Percentiles rank a stretch among this genome's conserved stretches.
Conservation (phyloP, 2,797 vertebrate species). For the Choloepus didactylus region DNA sequence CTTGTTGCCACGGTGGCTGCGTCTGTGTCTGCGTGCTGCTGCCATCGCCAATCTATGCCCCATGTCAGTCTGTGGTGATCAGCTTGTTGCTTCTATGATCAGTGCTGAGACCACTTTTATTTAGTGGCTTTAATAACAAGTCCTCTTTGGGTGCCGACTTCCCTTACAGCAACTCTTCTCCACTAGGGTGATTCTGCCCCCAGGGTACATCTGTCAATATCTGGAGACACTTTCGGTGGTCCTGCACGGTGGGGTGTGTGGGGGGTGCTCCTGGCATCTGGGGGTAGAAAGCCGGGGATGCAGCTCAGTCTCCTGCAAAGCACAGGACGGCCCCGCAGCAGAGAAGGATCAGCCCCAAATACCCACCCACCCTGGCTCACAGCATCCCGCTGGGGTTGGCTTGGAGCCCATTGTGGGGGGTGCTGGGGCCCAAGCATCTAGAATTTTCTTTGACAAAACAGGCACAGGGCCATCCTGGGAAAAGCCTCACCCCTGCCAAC, state of each 20-base stretch:
- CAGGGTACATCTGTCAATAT: not conserved
- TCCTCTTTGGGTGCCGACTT: not conserved
- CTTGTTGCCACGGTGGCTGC: no score
- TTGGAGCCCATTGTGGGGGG: rapidly evolving
- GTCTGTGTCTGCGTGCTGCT: no score
- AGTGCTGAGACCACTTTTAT: not conserved
- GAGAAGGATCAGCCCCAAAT: no score
- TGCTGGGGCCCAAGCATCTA: not conserved
- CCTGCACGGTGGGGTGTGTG: rapidly evolving
- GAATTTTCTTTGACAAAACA: not conserved
- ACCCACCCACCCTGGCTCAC: rapidly evolving
- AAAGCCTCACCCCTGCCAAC: not conserved
- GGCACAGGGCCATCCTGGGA: rapidly evolving
- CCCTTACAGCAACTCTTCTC: rapidly evolving
- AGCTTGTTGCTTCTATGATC: not conserved
- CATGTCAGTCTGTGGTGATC: no score
- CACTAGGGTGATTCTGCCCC: rapidly evolving
- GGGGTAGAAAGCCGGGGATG: no score
- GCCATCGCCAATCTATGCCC: no score
- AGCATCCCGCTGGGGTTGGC: rapidly evolving
- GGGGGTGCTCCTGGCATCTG: no score
- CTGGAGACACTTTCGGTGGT: not conserved
- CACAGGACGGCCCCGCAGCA: rapidly evolving
- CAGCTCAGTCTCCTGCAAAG: no score
- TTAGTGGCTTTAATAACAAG: not conserved